These are phyloP conservation scores for Prionchulus punctatus DNA, from an alignment of 2,888 invertebrate species.

Conservation along the genomic window DNA sequence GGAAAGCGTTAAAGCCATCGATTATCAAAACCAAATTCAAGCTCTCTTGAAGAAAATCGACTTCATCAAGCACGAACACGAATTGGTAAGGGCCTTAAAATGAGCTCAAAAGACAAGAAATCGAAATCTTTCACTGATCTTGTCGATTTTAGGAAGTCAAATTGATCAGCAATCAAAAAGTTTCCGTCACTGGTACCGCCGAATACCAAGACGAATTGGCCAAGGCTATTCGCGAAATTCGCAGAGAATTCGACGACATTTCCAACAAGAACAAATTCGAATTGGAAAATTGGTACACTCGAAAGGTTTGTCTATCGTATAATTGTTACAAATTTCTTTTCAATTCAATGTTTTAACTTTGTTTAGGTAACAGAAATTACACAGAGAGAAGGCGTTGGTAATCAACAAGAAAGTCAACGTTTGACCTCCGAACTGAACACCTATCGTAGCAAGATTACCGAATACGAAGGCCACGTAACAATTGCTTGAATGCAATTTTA, in stretches of 20 bases:
- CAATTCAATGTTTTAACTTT: no score
- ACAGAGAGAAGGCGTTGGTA: no score
- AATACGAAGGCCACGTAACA: not conserved
- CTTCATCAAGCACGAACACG: conserved; percentile 39
- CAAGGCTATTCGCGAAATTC: conserved; percentile 40
- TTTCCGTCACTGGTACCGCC: conserved; percentile 40
- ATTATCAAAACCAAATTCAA: conserved; percentile 39
- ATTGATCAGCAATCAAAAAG: conserved; percentile 40
- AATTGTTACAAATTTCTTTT: not conserved
- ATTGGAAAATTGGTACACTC: conserved; percentile 40
- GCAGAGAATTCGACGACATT: conserved; percentile 39
- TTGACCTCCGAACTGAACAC: not conserved
- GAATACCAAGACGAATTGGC: conserved; percentile 42
- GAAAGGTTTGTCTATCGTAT: conserved; percentile 33
- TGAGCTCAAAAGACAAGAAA: not conserved
- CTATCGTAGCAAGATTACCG: not conserved
- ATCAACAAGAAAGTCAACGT: not conserved
- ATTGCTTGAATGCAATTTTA: not conserved
- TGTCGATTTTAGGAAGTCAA: conserved; percentile 34
- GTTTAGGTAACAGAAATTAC: no score
- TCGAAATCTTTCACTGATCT: not conserved
- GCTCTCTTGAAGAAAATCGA: conserved; percentile 40
- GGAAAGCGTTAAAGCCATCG: conserved; percentile 39
- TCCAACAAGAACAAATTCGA: conserved; percentile 36
- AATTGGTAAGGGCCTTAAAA: conserved; percentile 30